Evolutionary conservation across 2,888 invertebrate genomes (phyloP), one percentile per base, ranked within the genome.

Genomic region (Oligia strigilis): DNA sequence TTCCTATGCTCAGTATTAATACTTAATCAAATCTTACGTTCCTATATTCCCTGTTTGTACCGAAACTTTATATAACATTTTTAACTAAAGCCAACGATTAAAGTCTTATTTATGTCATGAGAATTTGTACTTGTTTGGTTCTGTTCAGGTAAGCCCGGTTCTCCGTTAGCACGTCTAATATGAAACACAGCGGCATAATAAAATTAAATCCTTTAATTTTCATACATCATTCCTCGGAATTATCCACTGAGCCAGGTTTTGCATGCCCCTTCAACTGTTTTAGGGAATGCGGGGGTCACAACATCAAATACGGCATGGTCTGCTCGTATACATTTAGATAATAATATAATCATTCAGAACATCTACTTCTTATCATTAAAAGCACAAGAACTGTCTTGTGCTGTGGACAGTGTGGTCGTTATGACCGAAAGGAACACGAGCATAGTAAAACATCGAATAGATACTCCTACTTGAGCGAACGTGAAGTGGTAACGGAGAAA

Each of bases 401-500:
- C 29, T 64, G 17, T 36, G 8, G 80, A 72, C 36, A 85, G 85
- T 6, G 1, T 43, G 71, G 81, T 84, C 82, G 4, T 6, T n/a
- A 0, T 3, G 73, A 80, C 82, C 82, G 72, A 83, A 36, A 58
- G 17, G 17, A 80, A 66, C 65, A 66, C 14, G 29, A 66, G 23
- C 2, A 36, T n/a, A 14, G 55, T 46, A 14, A n/a, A 36, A 79
- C 65, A 80, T 74, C 46, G 5, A 80, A 19, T 46, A 43, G 46
- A 2, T 46, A 29, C 84, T 78, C 72, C 69, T 80, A 73, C 4
- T 40, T 73, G 60, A 84, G 62, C 65, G 17, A 72, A 40, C 40
- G 6, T 62, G 70, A 80, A 60, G 85, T 80, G 80, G 8, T 80
- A 84, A 40, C 85, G 84, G 73, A 84, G 82, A 84, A 84, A 52